These are phyloP conservation scores for Pedicia rivosa DNA, from an alignment of 2,888 invertebrate genomes.

Conservation along the genomic window DNA sequence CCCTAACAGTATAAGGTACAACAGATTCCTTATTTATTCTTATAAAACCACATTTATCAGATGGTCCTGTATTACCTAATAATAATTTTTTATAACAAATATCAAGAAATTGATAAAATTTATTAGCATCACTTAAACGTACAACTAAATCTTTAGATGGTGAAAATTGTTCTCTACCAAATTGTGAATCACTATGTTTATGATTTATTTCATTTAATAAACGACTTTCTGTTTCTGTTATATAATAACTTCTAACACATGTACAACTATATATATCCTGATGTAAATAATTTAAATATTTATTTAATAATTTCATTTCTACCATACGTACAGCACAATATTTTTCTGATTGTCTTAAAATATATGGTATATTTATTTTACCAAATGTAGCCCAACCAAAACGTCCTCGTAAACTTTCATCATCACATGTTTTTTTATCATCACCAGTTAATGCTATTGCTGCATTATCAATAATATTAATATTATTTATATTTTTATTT, in stretches of 20 bases:
- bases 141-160: constrained; percentile 74
- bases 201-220: constrained; percentile 84
- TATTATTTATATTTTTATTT: constrained; percentile 11
- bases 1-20: constrained; percentile 78
- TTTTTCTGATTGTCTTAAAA: constrained; percentile 65
- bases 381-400: constrained; percentile 88
- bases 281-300: constrained; percentile 76
- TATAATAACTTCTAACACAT: constrained; percentile 82
- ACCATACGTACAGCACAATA: constrained; percentile 92
- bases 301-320: constrained; percentile 76
- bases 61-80: constrained; percentile 45
- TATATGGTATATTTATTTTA: constrained; percentile 74
- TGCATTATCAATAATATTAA: constrained; percentile 1
- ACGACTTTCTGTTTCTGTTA: constrained; percentile 78
- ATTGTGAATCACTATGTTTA: constrained; percentile 81
- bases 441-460: constrained; percentile 8
- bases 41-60: constrained; percentile 80
- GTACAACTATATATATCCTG: constrained; percentile 83
- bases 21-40: constrained; percentile 86
- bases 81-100: constrained; percentile 75
- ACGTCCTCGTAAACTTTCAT: constrained; percentile 61
- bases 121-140: constrained; percentile 69
- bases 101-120: constrained; percentile 80
- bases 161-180: constrained; percentile 75
- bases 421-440: constrained; percentile 35